Conservation (phyloP, 2,113 vertebrate species). For the Mus spicilegus region DNA sequence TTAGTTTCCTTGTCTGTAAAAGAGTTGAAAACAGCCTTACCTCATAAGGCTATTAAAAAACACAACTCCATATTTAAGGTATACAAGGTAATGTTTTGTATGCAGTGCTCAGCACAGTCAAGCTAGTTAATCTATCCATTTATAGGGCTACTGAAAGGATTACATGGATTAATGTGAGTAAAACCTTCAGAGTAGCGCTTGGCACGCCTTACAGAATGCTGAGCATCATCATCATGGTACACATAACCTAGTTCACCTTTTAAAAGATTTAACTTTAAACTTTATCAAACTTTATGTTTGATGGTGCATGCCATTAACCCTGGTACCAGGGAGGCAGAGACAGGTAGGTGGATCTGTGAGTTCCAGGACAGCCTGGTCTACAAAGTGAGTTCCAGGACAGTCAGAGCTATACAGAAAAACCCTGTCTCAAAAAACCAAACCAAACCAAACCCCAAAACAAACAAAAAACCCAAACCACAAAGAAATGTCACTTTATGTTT, state of each 20-base stretch:
- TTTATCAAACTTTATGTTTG: too few species aligned
- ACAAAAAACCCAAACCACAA: neutral
- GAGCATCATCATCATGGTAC: neutral
- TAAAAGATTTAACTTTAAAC: neutral
- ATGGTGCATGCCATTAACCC: neutral
- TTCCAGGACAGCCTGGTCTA: neutral
- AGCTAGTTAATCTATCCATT: neutral
- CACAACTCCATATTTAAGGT: neutral
- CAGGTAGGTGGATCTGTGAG: neutral
- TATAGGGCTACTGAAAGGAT: neutral
- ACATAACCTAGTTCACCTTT: neutral
- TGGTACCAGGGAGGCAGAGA: neutral
- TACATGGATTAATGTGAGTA: neutral
- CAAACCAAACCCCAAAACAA: neutral
- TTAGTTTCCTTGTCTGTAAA: conserved; percentile 12
- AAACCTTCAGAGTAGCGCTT: conserved; percentile 6
- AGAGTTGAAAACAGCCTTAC: neutral
- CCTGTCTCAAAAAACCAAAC: neutral
- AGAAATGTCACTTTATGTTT: neutral
- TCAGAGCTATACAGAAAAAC: neutral
- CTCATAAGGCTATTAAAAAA: neutral
- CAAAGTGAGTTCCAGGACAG: neutral
- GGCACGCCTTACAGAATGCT: neutral
- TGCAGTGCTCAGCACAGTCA: neutral
- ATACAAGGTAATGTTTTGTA: neutral